Percentiles rank a stretch among this genome's conserved stretches.
phyloP scores from a whole-genome alignment of 2,113 vertebrate species.

The Tiliqua scincoides region DNA sequence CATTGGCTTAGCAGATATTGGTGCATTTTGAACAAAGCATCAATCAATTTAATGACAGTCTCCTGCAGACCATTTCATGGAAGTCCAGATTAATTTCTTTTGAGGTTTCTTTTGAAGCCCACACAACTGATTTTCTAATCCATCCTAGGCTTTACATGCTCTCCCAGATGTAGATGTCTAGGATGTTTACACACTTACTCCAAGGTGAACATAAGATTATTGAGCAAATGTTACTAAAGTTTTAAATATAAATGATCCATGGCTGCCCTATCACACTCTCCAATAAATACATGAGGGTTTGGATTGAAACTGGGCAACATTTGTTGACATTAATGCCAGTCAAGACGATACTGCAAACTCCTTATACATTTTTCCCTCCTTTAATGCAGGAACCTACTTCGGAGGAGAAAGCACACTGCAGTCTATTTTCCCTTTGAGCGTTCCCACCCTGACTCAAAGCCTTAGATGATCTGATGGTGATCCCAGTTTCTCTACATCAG shows the following conservation, averaged over 20 bases:
- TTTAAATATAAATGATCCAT: constrained; percentile 42
- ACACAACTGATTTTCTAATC: constrained; percentile 50
- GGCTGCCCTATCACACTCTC: constrained; percentile 7
- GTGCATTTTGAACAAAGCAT: constrained; percentile 49
- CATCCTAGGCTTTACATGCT: constrained; percentile 35
- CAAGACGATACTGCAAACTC: too few relatives aligned
- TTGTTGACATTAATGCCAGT: too few relatives aligned
- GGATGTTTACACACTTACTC: constrained; percentile 30
- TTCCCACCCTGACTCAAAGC: too few relatives aligned
- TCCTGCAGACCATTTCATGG: constrained; percentile 47
- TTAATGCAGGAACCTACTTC: too few relatives aligned
- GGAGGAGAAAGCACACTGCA: too few relatives aligned
- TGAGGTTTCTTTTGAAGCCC: constrained; percentile 51
- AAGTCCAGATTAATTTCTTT: constrained; percentile 45
- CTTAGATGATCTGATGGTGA: too few relatives aligned
- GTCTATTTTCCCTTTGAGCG: too few relatives aligned
- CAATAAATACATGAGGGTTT: too few relatives aligned
- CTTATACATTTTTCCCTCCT: too few relatives aligned
- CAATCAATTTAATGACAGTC: constrained; percentile 42
- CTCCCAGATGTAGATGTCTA: constrained; percentile 6
- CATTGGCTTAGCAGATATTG: constrained; percentile 50
- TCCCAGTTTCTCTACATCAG: too few relatives aligned
- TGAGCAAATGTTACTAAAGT: constrained; percentile 50
- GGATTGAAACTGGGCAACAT: too few relatives aligned
- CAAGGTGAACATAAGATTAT: constrained; percentile 32